These are phyloP conservation scores for Calliphora vicina DNA, from an alignment of 1,140 invertebrate species.

Conservation along the genomic window DNA sequence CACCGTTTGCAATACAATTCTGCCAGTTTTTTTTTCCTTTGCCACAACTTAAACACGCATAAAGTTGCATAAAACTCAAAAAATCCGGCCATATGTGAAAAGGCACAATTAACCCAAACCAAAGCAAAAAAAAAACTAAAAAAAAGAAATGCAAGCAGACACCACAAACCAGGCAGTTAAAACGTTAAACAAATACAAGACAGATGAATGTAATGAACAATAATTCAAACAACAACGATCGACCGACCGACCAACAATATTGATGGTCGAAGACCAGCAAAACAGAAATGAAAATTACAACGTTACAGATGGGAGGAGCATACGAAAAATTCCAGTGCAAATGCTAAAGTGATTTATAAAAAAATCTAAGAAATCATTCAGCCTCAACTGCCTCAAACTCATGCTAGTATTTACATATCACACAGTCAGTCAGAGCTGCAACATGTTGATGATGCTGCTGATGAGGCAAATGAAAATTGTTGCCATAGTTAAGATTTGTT, in stretches of 20 bases:
- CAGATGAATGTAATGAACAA: slow-evolving; percentile 25
- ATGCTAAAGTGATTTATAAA: slow-evolving; percentile 28
- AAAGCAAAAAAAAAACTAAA: not conserved
- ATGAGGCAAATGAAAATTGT: not conserved
- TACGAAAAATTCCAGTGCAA: slow-evolving; percentile 23
- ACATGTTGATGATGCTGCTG: not conserved
- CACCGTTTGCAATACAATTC: not conserved
- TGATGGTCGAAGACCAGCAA: not conserved
- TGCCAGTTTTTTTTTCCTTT: not conserved
- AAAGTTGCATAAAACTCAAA: not conserved
- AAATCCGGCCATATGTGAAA: slow-evolving; percentile 17
- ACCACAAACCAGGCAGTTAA: not conserved
- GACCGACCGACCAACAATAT: slow-evolving; percentile 17
- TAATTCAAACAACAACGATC: slow-evolving; percentile 20
- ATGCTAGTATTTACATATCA: slow-evolving; percentile 17
- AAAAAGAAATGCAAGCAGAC: not conserved
- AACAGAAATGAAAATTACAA: not conserved
- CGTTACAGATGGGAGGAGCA: not conserved
- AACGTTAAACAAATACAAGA: slow-evolving; percentile 20
- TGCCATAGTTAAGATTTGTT: not conserved
- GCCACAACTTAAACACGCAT: not conserved
- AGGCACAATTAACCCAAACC: slow-evolving; percentile 30
- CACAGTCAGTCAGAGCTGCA: not conserved
- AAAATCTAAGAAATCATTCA: not conserved
- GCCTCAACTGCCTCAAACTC: not conserved